Conservation (phyloP, 2,113 vertebrate genomes). For the Pongo pygmaeus region DNA sequence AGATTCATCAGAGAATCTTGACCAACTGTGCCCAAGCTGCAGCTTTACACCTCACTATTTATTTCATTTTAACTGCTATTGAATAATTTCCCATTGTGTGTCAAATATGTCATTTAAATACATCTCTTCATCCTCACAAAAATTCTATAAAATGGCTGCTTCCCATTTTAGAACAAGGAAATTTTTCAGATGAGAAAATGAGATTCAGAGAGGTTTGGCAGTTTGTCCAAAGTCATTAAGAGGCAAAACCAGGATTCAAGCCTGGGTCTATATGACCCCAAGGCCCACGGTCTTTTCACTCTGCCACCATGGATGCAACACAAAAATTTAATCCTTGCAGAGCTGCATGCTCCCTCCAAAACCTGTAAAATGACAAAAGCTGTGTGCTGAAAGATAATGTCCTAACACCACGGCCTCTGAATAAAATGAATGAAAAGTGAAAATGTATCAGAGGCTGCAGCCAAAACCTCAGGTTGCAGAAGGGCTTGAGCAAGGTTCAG, state of each 20-base stretch:
- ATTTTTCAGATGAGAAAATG: neutral
- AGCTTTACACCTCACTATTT: accelerated
- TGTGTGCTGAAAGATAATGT: neutral
- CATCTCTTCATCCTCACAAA: neutral
- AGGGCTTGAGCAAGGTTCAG: neutral
- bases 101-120: neutral
- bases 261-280: neutral
- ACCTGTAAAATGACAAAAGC: neutral
- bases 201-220: neutral
- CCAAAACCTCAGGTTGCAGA: neutral
- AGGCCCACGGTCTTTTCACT: neutral
- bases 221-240: neutral
- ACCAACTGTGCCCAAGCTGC: neutral
- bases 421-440: neutral
- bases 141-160: too few relatives aligned
- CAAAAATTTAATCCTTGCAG: neutral
- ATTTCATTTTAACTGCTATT: neutral
- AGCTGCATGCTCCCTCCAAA: neutral
- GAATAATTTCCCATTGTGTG: neutral
- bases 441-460: neutral
- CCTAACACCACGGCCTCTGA: neutral
- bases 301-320: neutral
- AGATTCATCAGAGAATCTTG: neutral
- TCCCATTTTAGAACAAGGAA: neutral
- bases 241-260: neutral